Percentiles rank a stretch among this genome's conserved stretches.
phyloP scores from a whole-genome alignment of 2,888 invertebrate species.

The Melipona beecheii region DNA sequence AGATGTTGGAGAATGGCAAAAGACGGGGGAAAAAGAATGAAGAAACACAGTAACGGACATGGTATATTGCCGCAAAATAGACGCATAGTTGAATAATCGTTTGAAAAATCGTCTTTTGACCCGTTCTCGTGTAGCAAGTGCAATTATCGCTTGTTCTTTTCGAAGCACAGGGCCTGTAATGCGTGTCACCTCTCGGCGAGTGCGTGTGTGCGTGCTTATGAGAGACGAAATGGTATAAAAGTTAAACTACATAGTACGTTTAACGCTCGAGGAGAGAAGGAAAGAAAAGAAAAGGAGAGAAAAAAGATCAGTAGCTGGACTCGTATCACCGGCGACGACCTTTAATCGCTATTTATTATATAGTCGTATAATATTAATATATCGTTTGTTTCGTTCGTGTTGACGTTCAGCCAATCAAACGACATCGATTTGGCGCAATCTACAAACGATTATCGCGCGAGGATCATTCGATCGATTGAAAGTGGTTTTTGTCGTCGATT shows the following conservation, averaged over 20 bases:
- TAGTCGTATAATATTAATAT: conserved; percentile 2
- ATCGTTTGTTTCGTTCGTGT: conserved; percentile 18
- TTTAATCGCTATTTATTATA: conserved; percentile 28
- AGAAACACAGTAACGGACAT: background rate
- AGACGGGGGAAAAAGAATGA: background rate
- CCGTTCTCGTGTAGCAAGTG: conserved; percentile 43
- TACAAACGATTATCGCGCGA: background rate
- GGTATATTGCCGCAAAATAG: background rate
- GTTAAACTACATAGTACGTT: conserved; percentile 39
- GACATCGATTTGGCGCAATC: conserved; percentile 24
- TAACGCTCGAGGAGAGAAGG: conserved; percentile 21
- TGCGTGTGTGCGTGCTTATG: conserved; percentile 57
- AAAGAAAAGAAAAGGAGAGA: conserved; percentile 10
- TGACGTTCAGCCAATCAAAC: conserved; percentile 21
- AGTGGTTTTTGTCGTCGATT: conserved; percentile 21
- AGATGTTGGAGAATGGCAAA: conserved; percentile 5
- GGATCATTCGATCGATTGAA: background rate
- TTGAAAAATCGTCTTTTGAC: conserved; percentile 41
- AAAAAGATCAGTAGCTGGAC: conserved; percentile 56
- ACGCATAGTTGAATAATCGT: background rate
- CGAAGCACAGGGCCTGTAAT: conserved; percentile 42
- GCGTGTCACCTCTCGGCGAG: conserved; percentile 52
- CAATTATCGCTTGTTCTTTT: conserved; percentile 43
- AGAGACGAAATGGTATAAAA: conserved; percentile 60
- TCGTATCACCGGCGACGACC: conserved; percentile 58